These are phyloP conservation scores for Drosophila nasuta DNA, from an alignment of 1,140 invertebrate genomes.

Conservation along the genomic window DNA sequence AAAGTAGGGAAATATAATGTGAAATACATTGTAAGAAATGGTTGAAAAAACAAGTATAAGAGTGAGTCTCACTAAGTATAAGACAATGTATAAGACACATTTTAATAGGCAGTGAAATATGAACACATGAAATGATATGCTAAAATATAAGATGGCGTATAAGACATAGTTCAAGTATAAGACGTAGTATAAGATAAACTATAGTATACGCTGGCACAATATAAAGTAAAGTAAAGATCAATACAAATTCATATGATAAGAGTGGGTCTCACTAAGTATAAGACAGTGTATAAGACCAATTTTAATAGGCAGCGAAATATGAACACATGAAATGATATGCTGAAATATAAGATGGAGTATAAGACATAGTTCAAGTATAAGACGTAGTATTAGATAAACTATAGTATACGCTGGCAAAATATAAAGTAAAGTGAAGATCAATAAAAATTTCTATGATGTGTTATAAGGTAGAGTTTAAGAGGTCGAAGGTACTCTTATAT, in stretches of 20 bases:
- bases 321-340: neutral
- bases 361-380: neutral
- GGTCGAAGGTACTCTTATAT: too few species aligned
- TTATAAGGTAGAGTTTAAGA: too few species aligned
- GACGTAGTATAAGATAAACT: neutral
- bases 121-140: too few species aligned
- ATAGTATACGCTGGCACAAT: too few species aligned
- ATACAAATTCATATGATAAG: too few species aligned
- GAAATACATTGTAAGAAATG: neutral
- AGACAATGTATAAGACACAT: too few species aligned
- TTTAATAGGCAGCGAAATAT: too few species aligned
- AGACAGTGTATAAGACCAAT: neutral
- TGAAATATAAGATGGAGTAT: neutral
- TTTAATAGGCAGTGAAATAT: too few species aligned
- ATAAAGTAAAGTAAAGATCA: too few species aligned
- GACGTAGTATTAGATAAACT: neutral
- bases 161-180: neutral
- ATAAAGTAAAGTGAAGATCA: too few species aligned
- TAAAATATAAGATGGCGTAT: neutral
- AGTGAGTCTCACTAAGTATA: neutral
- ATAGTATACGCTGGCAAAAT: too few species aligned
- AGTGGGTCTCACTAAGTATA: neutral
- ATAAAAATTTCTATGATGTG: too few species aligned
- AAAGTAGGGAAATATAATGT: neutral
- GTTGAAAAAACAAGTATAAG: neutral